Evolutionary conservation across 2,888 invertebrate species (phyloP).

Genomic region (Mimas tiliae): DNA sequence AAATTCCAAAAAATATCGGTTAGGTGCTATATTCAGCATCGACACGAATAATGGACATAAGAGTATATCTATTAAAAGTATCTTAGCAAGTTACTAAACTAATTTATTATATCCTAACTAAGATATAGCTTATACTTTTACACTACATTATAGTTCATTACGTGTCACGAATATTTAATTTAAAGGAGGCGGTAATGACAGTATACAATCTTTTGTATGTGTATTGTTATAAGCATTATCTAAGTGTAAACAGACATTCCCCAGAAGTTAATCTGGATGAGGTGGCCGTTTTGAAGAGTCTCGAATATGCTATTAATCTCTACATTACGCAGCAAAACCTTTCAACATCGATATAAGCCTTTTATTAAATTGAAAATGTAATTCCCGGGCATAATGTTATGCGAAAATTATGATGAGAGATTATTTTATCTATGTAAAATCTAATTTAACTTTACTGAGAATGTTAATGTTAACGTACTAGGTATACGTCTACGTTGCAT

Average conservation of each 20-base stretch:
- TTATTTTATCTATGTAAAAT: background rate
- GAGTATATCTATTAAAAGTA: background rate
- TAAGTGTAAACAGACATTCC: background rate
- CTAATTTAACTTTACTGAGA: background rate
- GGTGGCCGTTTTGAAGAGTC: background rate
- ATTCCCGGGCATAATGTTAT: background rate
- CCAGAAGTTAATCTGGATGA: slow-evolving; percentile 9
- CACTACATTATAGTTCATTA: background rate
- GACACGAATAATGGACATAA: too few species aligned
- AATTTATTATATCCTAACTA: background rate
- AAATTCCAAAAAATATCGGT: too few species aligned
- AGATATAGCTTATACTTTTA: background rate
- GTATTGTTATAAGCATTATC: slow-evolving; percentile 12
- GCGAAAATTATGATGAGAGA: background rate
- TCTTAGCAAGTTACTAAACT: background rate
- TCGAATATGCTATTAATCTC: slow-evolving; percentile 10
- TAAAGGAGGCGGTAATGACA: background rate
- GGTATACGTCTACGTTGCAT: too few species aligned
- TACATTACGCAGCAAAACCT: slow-evolving; percentile 18
- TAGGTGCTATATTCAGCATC: too few species aligned
- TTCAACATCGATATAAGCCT: slow-evolving; percentile 8
- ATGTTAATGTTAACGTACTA: too few species aligned
- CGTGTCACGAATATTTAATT: background rate
- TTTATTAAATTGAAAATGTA: slow-evolving; percentile 16
- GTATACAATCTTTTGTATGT: background rate